A percentile compares a stretch with the other conserved stretches of the same genome.
phyloP scores from a whole-genome alignment of 2,888 invertebrate species.

The Nebria brevicollis region DNA sequence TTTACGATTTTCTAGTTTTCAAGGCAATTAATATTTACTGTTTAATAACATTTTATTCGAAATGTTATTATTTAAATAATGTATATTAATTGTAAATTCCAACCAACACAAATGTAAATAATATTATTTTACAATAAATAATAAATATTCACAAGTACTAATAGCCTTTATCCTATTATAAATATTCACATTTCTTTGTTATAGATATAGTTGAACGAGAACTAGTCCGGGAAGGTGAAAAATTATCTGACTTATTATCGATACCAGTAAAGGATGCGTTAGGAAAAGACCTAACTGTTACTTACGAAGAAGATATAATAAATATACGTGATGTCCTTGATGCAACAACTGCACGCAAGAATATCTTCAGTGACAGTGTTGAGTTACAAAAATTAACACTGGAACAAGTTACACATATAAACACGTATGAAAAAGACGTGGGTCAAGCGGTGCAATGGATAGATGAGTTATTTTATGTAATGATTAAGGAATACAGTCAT shows the following conservation, averaged over 20 bases:
- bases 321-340: constrained; percentile 78
- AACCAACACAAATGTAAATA: too few relatives aligned
- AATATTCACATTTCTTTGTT: constrained; percentile 38
- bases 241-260: constrained; percentile 78
- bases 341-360: constrained; percentile 74
- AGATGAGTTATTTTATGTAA: constrained; percentile 76
- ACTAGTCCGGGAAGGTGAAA: constrained; percentile 78
- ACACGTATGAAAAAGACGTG: constrained; percentile 80
- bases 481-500: constrained; percentile 75
- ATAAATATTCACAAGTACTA: not conserved
- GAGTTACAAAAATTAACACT: constrained; percentile 80
- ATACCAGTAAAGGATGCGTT: constrained; percentile 83
- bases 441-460: constrained; percentile 82
- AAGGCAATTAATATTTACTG: too few relatives aligned
- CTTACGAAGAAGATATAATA: constrained; percentile 77
- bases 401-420: constrained; percentile 80
- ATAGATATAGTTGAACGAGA: constrained; percentile 75
- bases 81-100: too few relatives aligned
- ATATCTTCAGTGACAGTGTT: constrained; percentile 78
- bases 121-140: not conserved
- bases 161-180: not conserved
- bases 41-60: too few relatives aligned
- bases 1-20: too few relatives aligned
- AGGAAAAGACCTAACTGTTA: constrained; percentile 74
- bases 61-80: too few relatives aligned